Evolutionary conservation across 1,140 invertebrate genomes (phyloP), one percentile per base, ranked within the genome.

Genomic region (Apis dorsata): DNA sequence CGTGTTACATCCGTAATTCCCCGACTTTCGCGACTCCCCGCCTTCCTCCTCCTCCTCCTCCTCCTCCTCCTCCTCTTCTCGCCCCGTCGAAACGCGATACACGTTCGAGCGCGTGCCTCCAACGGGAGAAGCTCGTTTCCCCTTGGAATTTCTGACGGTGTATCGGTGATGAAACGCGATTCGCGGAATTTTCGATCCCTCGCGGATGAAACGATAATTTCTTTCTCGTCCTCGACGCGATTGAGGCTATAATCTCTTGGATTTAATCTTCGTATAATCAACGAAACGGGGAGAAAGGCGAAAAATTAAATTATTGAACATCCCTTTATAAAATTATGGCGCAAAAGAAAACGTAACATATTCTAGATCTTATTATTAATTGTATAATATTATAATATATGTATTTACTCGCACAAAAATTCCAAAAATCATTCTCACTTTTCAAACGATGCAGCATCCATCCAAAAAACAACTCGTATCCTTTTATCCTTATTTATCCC

Each of bases 1-100:
- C 86, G 79, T 80, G 82, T 87, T 87, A 87, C 86, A 69, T 86
- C 55, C 85, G 81, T 86, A 87, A 87, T 87, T 86, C 71, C 34
- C 62, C 65, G 65, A 66, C 81, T 87, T 83, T 84, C 77, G 66
- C 81, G 63, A 66, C 71, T 73, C 13, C n/a, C 13, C 28, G 28
- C 7, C 10, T 34, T 10, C 17, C 28, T 28, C 28, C 7, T 34
- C 5, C 49, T 69, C 71, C 34, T 34, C 34, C 2, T 34, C 2
- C 34, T 7, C 34, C 34, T 44, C 34, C 34, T 7, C 34, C 34
- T 28, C 28, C 24, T 34, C 5, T 34, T 73, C 71, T 75, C 79
- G 44, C 60, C 21, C 49, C 63, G 55, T 4, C 15, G 57, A 68
- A 81, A 81, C 80, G 55, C 53, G 71, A 81, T 60, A 76, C 78